Percentiles rank a stretch among this genome's conserved stretches.
These are phyloP conservation scores for Fulmarus glacialis DNA, from an alignment of 2,113 vertebrate species.

Conservation along the genomic window DNA sequence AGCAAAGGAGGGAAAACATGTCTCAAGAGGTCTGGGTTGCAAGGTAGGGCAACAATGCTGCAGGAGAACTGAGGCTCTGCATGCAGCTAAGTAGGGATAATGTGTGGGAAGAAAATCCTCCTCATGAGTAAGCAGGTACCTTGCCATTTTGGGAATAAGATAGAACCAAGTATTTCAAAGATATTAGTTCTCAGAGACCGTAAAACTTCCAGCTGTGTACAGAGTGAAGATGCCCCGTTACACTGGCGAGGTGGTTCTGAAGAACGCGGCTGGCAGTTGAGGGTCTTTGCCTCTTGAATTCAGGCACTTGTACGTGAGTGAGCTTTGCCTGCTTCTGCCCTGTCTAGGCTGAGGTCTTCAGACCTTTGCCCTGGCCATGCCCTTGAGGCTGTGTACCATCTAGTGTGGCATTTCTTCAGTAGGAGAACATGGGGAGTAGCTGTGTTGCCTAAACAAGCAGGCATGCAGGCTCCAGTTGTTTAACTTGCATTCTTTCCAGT, in stretches of 20 bases:
- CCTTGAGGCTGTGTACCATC: conserved; percentile 23
- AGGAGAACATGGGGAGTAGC: background rate
- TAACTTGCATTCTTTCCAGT: conserved; percentile 61
- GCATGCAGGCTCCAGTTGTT: conserved; percentile 42
- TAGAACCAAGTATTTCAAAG: background rate
- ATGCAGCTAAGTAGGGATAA: background rate
- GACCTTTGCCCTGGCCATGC: background rate
- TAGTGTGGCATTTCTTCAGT: conserved; percentile 13
- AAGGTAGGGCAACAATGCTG: accelerated
- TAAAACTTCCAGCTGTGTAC: background rate
- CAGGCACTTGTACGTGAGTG: accelerated
- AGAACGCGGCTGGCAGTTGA: accelerated
- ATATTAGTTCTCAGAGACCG: background rate
- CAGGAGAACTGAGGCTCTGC: background rate
- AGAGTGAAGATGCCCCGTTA: accelerated
- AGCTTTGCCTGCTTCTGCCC: background rate
- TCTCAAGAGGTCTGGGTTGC: background rate
- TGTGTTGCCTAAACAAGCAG: conserved; percentile 65
- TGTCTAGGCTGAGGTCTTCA: background rate
- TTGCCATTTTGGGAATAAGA: background rate
- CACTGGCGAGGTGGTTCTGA: background rate
- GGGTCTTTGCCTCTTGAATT: background rate
- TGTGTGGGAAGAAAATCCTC: background rate
- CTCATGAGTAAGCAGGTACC: background rate
- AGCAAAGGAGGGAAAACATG: background rate